Evolutionary conservation across 2,797 vertebrate genomes (phyloP), one percentile per base, ranked within the genome.

Genomic region (Gambelia wislizenii): DNA sequence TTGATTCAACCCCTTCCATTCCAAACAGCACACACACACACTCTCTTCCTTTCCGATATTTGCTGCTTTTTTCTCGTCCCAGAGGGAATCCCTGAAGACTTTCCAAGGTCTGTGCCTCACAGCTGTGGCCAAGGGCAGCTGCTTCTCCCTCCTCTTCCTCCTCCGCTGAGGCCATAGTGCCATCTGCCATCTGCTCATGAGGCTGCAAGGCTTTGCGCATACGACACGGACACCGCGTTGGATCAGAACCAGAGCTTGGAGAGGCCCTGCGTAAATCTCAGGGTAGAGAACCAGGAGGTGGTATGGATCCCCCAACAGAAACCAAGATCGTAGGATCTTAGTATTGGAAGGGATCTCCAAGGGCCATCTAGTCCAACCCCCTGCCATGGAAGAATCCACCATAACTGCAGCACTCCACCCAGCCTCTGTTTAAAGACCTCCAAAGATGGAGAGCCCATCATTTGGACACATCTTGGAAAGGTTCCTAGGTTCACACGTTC

Each of bases 141-240:
- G 78, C 18, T 69, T 7, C 25, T 12, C 83, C 5, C 0, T 16
- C n/a, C 75, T 6, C 33, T 30, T 0, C 2, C 30, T 56, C 27
- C 42, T 9, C 1, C 14, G 22, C 4, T 13, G 75, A 16, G 89
- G 76, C 81, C 25, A 80, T 74, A 92, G 74, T 92, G 94, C 94
- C 94, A 92, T 89, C 94, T 95, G 90, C 93, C 89, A 72, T 91
- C 56, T 54, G 77, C 92, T n/a, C 2, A 1, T 1, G 5, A 36
- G 52, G 56, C 49, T 44, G 78, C 78, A 82, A 9, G 8, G 39
- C 16, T 2, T 1, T 18, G 9, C 3, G 16, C 25, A 39, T 22
- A 8, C 7, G 18, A 18, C 54, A 76, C 36, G 9, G 39, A 74
- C 20, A 14, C 1, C 27, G 54, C 6, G 2, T 44, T 20, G 56